Conservation (phyloP, 2,888 invertebrate genomes). For the Shargacucullia verbasci region DNA sequence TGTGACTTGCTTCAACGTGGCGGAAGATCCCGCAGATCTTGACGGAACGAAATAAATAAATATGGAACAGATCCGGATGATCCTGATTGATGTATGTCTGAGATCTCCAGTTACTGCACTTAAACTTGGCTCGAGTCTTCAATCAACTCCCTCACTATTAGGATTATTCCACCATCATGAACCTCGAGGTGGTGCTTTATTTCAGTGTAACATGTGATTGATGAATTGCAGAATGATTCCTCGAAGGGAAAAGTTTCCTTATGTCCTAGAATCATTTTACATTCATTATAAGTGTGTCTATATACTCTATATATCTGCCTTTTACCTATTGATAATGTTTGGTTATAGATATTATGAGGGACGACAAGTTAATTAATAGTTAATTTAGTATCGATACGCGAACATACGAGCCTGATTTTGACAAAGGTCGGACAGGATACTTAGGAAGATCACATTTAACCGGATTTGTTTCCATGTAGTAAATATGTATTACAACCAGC, state of each 20-base stretch:
- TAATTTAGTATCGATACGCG: constrained; percentile 44
- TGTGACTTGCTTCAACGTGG: constrained; percentile 17
- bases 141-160: constrained; percentile 31
- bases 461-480: constrained; percentile 34
- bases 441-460: constrained; percentile 53
- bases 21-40: constrained; percentile 23
- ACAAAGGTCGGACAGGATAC: constrained; percentile 57
- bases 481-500: constrained; percentile 42
- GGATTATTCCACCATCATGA: constrained; percentile 29
- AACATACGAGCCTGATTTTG: constrained; percentile 47
- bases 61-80: constrained; percentile 64
- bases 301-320: too few relatives aligned
- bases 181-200: constrained; percentile 12
- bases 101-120: constrained; percentile 42
- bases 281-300: too few relatives aligned
- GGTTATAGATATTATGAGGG: constrained; percentile 2
- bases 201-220: constrained; percentile 18
- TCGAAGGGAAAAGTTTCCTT: too few relatives aligned
- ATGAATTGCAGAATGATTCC: constrained; percentile 15
- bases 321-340: too few relatives aligned
- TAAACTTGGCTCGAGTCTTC: constrained; percentile 41
- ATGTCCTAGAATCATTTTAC: too few relatives aligned
- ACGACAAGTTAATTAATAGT: constrained; percentile 44
- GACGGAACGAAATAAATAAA: constrained; percentile 66
- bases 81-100: constrained; percentile 72